Percentiles rank a stretch among this genome's conserved stretches.
phyloP scores from a whole-genome alignment of 2,797 vertebrate genomes.

The Coluber constrictor region DNA sequence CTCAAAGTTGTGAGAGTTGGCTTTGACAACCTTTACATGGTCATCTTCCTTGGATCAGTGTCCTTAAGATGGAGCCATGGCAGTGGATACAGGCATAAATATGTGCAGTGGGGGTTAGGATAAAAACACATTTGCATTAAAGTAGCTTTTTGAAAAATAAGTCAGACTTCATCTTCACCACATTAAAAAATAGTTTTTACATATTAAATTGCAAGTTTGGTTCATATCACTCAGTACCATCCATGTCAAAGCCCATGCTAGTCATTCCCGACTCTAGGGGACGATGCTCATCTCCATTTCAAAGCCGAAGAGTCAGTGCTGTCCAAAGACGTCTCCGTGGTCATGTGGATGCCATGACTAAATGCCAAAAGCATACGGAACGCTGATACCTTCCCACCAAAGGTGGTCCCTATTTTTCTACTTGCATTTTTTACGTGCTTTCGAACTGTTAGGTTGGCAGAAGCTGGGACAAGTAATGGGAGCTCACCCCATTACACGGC shows the following conservation, averaged over 20 bases:
- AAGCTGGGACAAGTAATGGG: too few relatives aligned
- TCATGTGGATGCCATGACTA: too few relatives aligned
- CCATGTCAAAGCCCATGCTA: background rate
- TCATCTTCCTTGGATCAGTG: background rate
- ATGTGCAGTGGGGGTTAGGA: background rate
- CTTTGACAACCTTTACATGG: background rate
- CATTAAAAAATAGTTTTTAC: background rate
- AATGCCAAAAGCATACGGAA: too few relatives aligned
- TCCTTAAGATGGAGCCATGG: background rate
- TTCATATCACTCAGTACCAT: background rate
- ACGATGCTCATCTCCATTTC: too few relatives aligned
- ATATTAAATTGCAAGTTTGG: background rate
- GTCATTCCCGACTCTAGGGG: too few relatives aligned
- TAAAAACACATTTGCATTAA: slow-evolving; percentile 38
- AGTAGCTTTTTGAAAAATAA: slow-evolving; percentile 47
- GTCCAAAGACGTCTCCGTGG: too few relatives aligned
- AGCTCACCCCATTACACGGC: too few relatives aligned
- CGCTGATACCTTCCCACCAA: too few relatives aligned
- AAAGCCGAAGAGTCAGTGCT: too few relatives aligned
- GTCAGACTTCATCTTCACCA: slow-evolving; percentile 28
- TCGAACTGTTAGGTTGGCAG: too few relatives aligned
- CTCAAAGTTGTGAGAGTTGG: background rate
- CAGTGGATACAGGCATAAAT: background rate
- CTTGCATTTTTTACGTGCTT: too few relatives aligned
- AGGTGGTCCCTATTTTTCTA: too few relatives aligned